Conservation (phyloP, 2,888 invertebrate species). For the Drosophila histrio region DNA sequence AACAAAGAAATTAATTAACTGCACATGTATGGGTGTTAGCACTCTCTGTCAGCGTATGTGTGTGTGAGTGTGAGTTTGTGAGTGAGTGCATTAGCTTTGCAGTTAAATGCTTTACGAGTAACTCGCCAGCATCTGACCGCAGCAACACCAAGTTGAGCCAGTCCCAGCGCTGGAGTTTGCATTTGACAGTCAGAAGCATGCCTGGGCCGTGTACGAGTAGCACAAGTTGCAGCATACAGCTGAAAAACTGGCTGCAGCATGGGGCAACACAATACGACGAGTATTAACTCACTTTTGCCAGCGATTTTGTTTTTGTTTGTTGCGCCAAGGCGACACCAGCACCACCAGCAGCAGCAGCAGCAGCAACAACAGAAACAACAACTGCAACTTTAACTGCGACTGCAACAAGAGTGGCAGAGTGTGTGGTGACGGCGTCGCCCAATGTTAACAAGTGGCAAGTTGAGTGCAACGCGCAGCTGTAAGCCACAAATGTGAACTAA, state of each 20-base stretch:
- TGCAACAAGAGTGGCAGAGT: constrained; percentile 8
- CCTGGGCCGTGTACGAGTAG: constrained; percentile 28
- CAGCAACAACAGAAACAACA: constrained; percentile 7
- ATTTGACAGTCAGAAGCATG: constrained; percentile 71
- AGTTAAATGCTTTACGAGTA: constrained; percentile 72
- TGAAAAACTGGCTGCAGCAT: constrained; percentile 49
- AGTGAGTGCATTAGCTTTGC: constrained; percentile 75
- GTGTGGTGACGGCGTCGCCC: constrained; percentile 41
- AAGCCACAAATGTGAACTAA: constrained; percentile 70
- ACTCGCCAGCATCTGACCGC: constrained; percentile 49
- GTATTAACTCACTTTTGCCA: constrained; percentile 75
- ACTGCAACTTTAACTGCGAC: not conserved
- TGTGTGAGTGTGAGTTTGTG: constrained; percentile 35
- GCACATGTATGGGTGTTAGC: constrained; percentile 57
- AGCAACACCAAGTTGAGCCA: constrained; percentile 26
- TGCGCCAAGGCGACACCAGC: constrained; percentile 1
- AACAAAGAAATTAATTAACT: constrained; percentile 81
- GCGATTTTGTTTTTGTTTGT: constrained; percentile 22
- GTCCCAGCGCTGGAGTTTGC: constrained; percentile 50
- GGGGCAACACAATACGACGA: constrained; percentile 29
- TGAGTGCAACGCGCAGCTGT: constrained; percentile 60
- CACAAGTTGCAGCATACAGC: constrained; percentile 41
- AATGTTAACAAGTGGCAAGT: constrained; percentile 68
- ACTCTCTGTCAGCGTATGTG: constrained; percentile 2
- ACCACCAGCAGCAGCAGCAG: constrained; percentile 5